A percentile compares a stretch with the other conserved stretches of the same genome.
Conservation (phyloP, 2,888 invertebrate genomes). For the Drosophila ochracea region DNA sequence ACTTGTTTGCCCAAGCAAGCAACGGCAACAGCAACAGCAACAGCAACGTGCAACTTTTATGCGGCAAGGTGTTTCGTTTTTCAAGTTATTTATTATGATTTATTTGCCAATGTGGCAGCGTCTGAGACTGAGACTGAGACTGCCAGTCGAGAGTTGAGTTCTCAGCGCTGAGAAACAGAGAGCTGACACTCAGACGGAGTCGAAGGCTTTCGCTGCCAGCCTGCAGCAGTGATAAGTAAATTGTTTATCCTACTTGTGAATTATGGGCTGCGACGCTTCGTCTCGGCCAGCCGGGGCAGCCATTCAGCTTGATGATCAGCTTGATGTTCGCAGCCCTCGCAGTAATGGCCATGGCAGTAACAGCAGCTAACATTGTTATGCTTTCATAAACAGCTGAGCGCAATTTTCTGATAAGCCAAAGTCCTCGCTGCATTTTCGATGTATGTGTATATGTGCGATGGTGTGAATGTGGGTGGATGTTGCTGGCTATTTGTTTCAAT, state of each 20-base stretch:
- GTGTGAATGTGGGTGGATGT: constrained; percentile 27
- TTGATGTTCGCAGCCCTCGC: constrained; percentile 59
- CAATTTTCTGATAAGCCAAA: constrained; percentile 78
- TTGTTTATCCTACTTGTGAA: constrained; percentile 81
- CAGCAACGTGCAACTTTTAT: constrained; percentile 74
- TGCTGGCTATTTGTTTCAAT: constrained; percentile 79
- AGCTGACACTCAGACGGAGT: constrained; percentile 29
- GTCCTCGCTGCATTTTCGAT: constrained; percentile 52
- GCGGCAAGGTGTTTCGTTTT: constrained; percentile 80
- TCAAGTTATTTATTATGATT: constrained; percentile 83
- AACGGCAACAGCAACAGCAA: constrained; percentile 25
- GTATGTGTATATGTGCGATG: neutral
- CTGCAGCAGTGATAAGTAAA: constrained; percentile 79
- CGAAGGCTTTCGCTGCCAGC: constrained; percentile 43
- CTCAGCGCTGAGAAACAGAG: constrained; percentile 3
- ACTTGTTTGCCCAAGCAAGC: constrained; percentile 49
- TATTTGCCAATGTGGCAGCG: constrained; percentile 78
- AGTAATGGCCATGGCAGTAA: constrained; percentile 60
- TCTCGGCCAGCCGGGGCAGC: constrained; percentile 45
- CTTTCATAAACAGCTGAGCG: constrained; percentile 80
- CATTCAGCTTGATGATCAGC: constrained; percentile 77
- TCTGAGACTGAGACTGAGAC: constrained; percentile 40
- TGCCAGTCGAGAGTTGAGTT: constrained; percentile 9
- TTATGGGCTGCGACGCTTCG: constrained; percentile 66
- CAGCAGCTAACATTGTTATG: constrained; percentile 78